Evolutionary conservation across 2,113 vertebrate genomes (phyloP).

Genomic region (Phoenicopterus ruber): DNA sequence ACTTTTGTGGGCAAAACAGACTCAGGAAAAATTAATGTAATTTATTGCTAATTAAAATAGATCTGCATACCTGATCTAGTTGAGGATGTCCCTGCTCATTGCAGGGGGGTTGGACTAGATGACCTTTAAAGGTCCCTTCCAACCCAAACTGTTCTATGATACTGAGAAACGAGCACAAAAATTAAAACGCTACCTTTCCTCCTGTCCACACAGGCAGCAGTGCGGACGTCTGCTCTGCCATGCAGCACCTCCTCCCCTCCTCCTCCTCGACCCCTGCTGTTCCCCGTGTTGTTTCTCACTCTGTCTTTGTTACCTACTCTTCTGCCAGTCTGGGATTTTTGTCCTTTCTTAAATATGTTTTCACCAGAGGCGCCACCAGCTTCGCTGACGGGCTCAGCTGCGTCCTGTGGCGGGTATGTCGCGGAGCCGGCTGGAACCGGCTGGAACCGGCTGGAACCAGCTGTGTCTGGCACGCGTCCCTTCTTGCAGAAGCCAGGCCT

Average conservation of each 20-base stretch:
- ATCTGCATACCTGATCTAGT: no score
- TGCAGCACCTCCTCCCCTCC: background rate
- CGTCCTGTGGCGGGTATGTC: fast-evolving
- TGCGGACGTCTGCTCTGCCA: background rate
- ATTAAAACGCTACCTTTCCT: background rate
- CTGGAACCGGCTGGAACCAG: background rate
- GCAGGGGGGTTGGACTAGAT: no score
- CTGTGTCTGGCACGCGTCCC: background rate
- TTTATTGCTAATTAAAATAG: background rate
- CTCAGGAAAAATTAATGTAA: background rate
- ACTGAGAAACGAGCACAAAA: background rate
- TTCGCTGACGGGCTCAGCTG: background rate
- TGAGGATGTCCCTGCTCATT: no score
- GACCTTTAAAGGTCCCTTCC: no score
- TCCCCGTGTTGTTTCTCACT: background rate
- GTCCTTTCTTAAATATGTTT: background rate
- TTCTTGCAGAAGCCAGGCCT: background rate
- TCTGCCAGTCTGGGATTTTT: background rate
- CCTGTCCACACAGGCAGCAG: background rate
- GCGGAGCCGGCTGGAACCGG: background rate
- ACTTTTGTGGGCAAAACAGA: background rate
- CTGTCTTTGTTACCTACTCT: background rate
- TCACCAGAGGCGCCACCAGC: background rate
- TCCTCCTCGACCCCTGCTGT: background rate
- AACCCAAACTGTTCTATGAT: no score